phyloP scores from a whole-genome alignment of 2,888 invertebrate species.

The Cheilosia scutellata region DNA sequence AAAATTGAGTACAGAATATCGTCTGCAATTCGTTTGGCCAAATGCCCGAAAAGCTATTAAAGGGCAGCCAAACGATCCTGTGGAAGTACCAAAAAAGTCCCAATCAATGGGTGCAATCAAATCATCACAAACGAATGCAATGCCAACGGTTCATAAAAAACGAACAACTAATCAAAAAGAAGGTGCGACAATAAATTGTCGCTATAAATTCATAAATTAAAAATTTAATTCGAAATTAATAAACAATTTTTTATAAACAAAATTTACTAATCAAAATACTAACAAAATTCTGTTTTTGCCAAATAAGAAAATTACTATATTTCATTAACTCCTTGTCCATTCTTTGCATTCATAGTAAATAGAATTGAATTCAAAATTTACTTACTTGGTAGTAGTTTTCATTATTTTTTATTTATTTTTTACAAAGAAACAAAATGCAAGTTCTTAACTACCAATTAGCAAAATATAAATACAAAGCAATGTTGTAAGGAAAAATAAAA shows the following conservation, averaged over 20 bases:
- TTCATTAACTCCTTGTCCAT: constrained; percentile 31
- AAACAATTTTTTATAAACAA: constrained; percentile 9
- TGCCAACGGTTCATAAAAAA: constrained; percentile 88
- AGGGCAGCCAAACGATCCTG: constrained; percentile 86
- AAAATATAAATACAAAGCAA: constrained; percentile 12
- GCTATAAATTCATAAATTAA: constrained; percentile 79
- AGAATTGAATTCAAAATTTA: constrained; percentile 29
- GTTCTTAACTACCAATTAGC: constrained; percentile 26
- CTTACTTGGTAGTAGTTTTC: constrained; percentile 27
- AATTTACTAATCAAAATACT: constrained; percentile 25
- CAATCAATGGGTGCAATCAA: constrained; percentile 94
- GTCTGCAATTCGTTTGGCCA: constrained; percentile 96
- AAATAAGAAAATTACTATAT: constrained; percentile 17
- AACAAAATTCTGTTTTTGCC: constrained; percentile 26
- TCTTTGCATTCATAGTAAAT: constrained; percentile 41
- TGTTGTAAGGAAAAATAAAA: constrained; percentile 25
- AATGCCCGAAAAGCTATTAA: constrained; percentile 84
- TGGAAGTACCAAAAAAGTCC: constrained; percentile 90
- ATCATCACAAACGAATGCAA: constrained; percentile 85
- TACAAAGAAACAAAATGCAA: constrained; percentile 29
- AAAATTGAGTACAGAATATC: constrained; percentile 93
- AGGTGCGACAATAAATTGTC: constrained; percentile 85
- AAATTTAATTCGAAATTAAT: constrained; percentile 41
- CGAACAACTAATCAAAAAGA: constrained; percentile 86
- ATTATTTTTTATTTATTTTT: constrained; percentile 33